These are phyloP conservation scores for Strigamia crassipes DNA, from an alignment of 2,888 invertebrate species.

Conservation along the genomic window DNA sequence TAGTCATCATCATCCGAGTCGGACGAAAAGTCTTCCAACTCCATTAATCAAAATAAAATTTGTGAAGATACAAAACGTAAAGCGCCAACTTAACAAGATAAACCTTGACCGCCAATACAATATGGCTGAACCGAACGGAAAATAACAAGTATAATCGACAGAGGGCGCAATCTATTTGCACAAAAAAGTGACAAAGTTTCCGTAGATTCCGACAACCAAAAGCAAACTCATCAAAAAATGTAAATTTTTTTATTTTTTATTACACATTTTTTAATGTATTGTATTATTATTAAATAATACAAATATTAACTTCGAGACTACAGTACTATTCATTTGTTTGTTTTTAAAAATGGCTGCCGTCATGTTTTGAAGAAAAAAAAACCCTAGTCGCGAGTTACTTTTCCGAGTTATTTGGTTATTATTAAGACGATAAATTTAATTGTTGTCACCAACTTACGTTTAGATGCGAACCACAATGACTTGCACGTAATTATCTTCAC, in stretches of 20 bases:
- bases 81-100: neutral
- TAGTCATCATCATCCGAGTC: slow-evolving; percentile 26
- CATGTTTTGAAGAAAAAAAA: neutral
- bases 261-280: no score
- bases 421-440: neutral
- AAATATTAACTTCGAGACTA: neutral
- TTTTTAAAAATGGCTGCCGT: neutral
- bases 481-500: neutral
- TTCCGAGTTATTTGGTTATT: neutral
- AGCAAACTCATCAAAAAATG: no score
- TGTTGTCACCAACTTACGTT: neutral
- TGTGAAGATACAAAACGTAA: neutral
- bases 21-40: slow-evolving; percentile 2
- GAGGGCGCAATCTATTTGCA: neutral
- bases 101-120: neutral
- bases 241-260: no score
- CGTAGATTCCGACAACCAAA: no score
- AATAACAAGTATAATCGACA: neutral
- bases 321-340: neutral
- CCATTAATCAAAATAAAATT: neutral
- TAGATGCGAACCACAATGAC: neutral
- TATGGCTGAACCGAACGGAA: neutral
- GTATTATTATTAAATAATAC: no score
- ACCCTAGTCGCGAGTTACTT: neutral
- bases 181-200: no score